Base-by-base conservation (phyloP, 2,888 invertebrate genomes). In the Criorhina ranunculi region DNA sequence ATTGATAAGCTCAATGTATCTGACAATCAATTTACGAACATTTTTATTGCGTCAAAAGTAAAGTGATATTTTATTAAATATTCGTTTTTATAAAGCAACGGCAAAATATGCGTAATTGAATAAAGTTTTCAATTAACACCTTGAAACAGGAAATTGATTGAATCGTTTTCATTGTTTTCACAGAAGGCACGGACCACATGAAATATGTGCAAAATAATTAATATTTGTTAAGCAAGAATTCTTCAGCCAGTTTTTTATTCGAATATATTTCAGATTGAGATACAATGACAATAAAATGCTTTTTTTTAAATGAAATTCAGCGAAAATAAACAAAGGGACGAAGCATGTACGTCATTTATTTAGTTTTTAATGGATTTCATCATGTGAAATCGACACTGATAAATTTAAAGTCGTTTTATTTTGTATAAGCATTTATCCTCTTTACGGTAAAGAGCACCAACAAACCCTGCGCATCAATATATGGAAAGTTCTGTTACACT, bases 121-220 rank as follows among this genome's bases (percentile, higher is more conserved):
- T 33, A 9, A 29, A 40, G 12, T 64, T 46, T 24, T 24, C 46
- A 49, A 35, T 64, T 49, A 46, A 35, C 17, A 64, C 35, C n/a
- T 19, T 49, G 19, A 35, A 64, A 19, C 17, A n/a, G 35, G 4
- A 33, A 35, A 44, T 49, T 35, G 17, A 64, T 64, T 49, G 60
- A 31, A 44, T 12, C 29, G 2, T 1, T 31, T 15, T 12, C 12
- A 40, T 12, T 40, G 19, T 64, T 64, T 64, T 6, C 9, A 1
- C 15, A 11, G 42, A 12, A 29, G 7, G 12, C 60, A 12, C 44
- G 24, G 29, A 5, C 24, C 7, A 19, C 4, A 6, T 40, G 40
- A 24, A 24, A n/a, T 12, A 8, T 29, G 8, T 15, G 31, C 11
- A 44, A 4, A 62, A 46, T 46, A 44, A 44, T 29, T 31, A 24